Base-by-base conservation (phyloP, 2,888 invertebrate species). In the Mythimna loreyi region DNA sequence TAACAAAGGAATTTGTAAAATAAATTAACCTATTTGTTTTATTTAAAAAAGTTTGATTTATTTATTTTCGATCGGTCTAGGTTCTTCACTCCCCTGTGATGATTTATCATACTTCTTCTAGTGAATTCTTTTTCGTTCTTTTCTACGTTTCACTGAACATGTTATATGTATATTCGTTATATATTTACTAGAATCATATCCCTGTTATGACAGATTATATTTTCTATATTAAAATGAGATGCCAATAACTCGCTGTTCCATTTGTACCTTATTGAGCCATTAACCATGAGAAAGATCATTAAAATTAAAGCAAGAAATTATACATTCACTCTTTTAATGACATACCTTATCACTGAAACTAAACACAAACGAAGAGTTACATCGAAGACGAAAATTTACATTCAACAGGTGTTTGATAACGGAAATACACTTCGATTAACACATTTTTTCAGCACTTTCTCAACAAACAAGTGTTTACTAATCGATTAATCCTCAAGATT, bases 11-110 rank as follows among this genome's bases (percentile, higher is more conserved):
- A 94, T 95, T 95, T 95, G 93, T 95, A 94, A 94, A 95, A 95
- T 95, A 94, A 95, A 96, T 94, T 96, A 94, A 95, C 93, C 89
- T 94, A 95, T 94, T 95, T 94, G 96, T 96, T 95, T 96, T 95
- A 95, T 96, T 95, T 94, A 89, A 90, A 90, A 84, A 85, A 86
- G 84, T 84, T 87, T 88, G 87, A 90, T 89, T 90, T 90, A 90
- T 90, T 87, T 89, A 85, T 86, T 82, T 83, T 81, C 64, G 65
- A 75, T 71, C 72, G 79, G 86, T 87, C 85, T 86, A 85, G 85
- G 82, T 81, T 86, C 79, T 81, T n/a, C n/a, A n/a, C 83, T 85
- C 85, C 87, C 88, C 67, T 84, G 71, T 80, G 63, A 68, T 78
- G 74, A 83, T 80, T 88, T 92, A 91, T 92, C 91, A 92, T 93